Base-by-base conservation (phyloP, 2,888 invertebrate species). In the Drosophila greeni region DNA sequence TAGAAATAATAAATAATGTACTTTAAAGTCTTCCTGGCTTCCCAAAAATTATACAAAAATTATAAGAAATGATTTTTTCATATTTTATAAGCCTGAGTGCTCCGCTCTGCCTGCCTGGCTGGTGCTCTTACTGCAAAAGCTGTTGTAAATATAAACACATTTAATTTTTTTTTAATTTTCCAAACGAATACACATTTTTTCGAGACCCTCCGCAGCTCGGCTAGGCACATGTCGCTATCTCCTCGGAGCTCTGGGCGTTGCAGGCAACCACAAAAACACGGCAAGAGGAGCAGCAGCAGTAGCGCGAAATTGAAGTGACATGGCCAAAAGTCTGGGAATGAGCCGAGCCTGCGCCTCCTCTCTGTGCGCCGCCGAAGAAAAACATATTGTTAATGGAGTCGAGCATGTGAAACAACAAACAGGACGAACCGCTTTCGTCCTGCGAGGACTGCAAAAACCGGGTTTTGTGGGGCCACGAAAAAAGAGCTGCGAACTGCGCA, bases 301-400 rank as follows among this genome's bases (percentile, higher is more conserved):
- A 23, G 45, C 65, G 61, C 76, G 56, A 66, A 77, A 75, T 67
- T 53, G 65, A 57, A 65, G 73, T 68, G 68, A 71, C 71, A 66
- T 72, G 56, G 43, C 11, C 16, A 36, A 23, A 31, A 20, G 60
- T 18, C 49, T 24, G 33, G 23, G 23, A 39, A 33, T 26, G 16
- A 26, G 43, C 5, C 16, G 26, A 14, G 29, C 18, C 45, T 29
- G 24, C 18, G 24, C 34, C 16, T 12, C 37, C 37, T 52, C 43
- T 39, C 74, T 52, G 51, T 39, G 75, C 65, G 54, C 47, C 72
- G 76, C 60, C 65, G 52, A 73, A 69, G 75, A 61, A 82, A 72
- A 81, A 78, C 81, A 81, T 76, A 81, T 81, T 83, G 72, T 83
- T 81, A 83, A 81, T 81, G 76, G 82, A 83, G 83, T 73, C 72